phyloP scores from a whole-genome alignment of 2,797 vertebrate genomes.

The Mormyrus proboscirostris region DNA sequence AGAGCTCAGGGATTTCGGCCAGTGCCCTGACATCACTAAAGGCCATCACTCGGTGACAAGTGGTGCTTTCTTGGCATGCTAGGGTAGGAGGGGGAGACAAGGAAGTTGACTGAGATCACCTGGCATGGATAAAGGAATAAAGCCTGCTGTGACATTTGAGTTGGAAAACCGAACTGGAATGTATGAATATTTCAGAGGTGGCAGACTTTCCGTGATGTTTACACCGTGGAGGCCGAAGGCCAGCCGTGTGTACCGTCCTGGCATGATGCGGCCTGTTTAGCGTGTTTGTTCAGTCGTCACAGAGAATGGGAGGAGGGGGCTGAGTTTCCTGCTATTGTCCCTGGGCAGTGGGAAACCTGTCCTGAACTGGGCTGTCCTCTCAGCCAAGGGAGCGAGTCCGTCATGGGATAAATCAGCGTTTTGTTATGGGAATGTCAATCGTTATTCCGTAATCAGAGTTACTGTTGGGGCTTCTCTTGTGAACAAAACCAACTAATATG shows the following conservation, averaged over 20 bases:
- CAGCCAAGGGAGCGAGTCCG: not conserved
- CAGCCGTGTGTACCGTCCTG: constrained; percentile 30
- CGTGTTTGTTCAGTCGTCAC: not conserved
- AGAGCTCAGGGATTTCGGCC: not conserved
- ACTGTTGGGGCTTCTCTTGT: not conserved
- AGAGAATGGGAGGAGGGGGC: not conserved
- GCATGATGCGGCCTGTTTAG: not conserved
- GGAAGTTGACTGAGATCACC: constrained; percentile 27
- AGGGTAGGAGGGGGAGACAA: constrained; percentile 13
- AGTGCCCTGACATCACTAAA: not conserved
- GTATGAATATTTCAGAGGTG: constrained; percentile 50
- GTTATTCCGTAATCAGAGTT: not conserved
- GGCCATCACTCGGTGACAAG: not conserved
- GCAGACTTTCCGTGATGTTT: constrained; percentile 55
- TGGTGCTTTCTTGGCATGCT: not conserved
- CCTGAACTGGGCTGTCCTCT: not conserved
- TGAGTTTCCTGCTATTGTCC: constrained; percentile 8
- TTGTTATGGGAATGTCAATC: not conserved
- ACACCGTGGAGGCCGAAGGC: constrained; percentile 50
- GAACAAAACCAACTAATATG: not conserved
- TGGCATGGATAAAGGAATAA: constrained; percentile 34
- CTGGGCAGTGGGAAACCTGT: not conserved
- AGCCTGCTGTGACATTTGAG: not conserved
- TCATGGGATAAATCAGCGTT: not conserved
- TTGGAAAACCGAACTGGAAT: constrained; percentile 30